Base-by-base conservation (phyloP, 30 jellyfish, hydroid and myxozoan species). In the Chrysaora quinquecirrha region DNA sequence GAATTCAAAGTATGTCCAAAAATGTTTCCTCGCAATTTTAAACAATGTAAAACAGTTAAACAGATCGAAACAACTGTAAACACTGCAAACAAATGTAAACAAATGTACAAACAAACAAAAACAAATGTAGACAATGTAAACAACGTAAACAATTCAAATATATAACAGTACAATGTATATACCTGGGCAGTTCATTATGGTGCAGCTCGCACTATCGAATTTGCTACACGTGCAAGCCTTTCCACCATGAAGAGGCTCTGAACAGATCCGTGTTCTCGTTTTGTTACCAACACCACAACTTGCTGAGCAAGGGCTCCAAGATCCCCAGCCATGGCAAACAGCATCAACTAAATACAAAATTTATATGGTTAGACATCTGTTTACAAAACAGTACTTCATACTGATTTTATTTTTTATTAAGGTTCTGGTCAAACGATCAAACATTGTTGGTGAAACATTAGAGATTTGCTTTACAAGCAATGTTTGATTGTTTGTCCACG, bases 241-340 rank as follows among this genome's bases (percentile, higher is more conserved):
- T 21, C 97, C 97, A 21, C 95, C 95, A 35, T 61, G 24, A 73
- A 34, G 48, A 0, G 97, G 97, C 79, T 73, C 82, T 3, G 94
- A 69, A 77, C 97, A 89, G 30, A 70, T 66, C 28, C 97, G 77
- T 0, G 64, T 61, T 67, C 97, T 73, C 18, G 89, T 74, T 35
- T 80, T 83, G 73, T 66, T 82, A 9, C 97, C 97, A 47, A 24
- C 76, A 11, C 97, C 97, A 50, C 97, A 89, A 0, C 95, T 34
- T 35, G 61, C 95, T 23, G 95, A 80, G 82, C 97, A 89, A 23
- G 90, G 56, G 61, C 87, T 80, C 95, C 93, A 89, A 2, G 90
- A 49, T 2, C 90, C 93, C 97, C 97, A 88, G 22, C 74, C 49
- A 16, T 43, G 83, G 72, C 95, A 84, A 22, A 48, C 89, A 23